Evolutionary conservation across 2,888 invertebrate genomes (phyloP).

Genomic region (Ophion ellenae): DNA sequence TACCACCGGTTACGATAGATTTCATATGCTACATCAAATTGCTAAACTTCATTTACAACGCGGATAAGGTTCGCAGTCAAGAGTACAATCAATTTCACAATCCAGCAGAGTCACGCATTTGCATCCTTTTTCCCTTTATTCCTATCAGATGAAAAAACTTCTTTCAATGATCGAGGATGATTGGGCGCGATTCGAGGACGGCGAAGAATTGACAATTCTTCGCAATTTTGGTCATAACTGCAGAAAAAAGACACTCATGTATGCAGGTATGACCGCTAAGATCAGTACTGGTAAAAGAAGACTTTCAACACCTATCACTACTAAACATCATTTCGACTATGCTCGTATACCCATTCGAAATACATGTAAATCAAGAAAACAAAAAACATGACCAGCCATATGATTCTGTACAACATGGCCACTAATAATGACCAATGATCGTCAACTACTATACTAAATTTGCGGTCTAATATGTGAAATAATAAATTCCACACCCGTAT

Average conservation of each 20-base stretch:
- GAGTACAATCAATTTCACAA: neutral
- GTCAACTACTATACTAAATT: too few species aligned
- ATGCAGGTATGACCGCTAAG: constrained; percentile 60
- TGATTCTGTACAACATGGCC: neutral
- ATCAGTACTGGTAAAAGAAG: too few species aligned
- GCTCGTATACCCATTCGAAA: too few species aligned
- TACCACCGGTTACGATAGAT: constrained; percentile 65
- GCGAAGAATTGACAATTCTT: constrained; percentile 60
- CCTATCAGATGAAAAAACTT: constrained; percentile 61
- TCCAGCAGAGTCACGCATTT: neutral
- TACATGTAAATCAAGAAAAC: neutral
- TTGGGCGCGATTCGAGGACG: constrained; percentile 49
- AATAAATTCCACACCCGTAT: too few species aligned
- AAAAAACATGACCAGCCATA: neutral
- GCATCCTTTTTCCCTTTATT: neutral
- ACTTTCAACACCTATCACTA: neutral
- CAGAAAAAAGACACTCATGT: constrained; percentile 60
- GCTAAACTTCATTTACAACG: constrained; percentile 65
- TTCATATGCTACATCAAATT: constrained; percentile 62
- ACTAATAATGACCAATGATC: neutral
- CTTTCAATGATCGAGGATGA: constrained; percentile 56
- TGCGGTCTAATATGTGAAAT: too few species aligned
- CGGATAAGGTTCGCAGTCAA: constrained; percentile 58
- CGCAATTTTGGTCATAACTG: constrained; percentile 55
- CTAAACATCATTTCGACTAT: too few species aligned